Percentiles rank a stretch among this genome's conserved stretches.
phyloP scores from a whole-genome alignment of 2,797 vertebrate genomes.

The Chelon labrosus region DNA sequence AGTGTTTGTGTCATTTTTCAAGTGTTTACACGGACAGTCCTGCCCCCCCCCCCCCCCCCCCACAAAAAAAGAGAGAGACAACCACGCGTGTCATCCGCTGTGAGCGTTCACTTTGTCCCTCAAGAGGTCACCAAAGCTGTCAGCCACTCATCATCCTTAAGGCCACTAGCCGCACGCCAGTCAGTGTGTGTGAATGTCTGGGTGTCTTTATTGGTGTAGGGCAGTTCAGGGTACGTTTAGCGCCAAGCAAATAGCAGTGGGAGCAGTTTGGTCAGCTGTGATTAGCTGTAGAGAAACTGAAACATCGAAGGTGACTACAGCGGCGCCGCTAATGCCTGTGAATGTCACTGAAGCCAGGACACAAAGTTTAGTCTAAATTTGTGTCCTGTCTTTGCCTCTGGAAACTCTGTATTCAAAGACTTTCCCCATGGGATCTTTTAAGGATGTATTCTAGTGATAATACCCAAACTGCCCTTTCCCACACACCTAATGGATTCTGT shows the following conservation, averaged over 20 bases:
- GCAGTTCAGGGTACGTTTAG: constrained; percentile 61
- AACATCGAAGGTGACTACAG: constrained; percentile 81
- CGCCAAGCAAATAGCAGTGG: constrained; percentile 72
- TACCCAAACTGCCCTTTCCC: constrained; percentile 15
- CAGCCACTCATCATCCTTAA: constrained; percentile 73
- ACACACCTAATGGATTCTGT: constrained; percentile 27
- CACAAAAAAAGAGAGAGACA: constrained; percentile 22
- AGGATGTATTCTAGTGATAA: constrained; percentile 50
- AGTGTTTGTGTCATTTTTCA: constrained; percentile 23
- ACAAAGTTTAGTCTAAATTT: constrained; percentile 64
- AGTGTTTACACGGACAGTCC: constrained; percentile 24
- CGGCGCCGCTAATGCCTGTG: constrained; percentile 70
- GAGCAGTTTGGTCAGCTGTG: constrained; percentile 84
- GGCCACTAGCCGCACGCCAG: constrained; percentile 66
- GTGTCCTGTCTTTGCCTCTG: constrained; percentile 45
- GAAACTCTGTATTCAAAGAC: constrained; percentile 65
- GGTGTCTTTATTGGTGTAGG: constrained; percentile 49
- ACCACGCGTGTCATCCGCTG: constrained; percentile 52
- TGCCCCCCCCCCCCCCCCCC: constrained; percentile 8
- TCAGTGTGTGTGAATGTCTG: constrained; percentile 44
- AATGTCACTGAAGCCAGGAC: constrained; percentile 77
- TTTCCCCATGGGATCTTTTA: constrained; percentile 51
- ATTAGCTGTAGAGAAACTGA: constrained; percentile 79
- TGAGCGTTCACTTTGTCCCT: constrained; percentile 60
- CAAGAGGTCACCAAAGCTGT: constrained; percentile 77